Percentiles rank a stretch among this genome's conserved stretches.
phyloP scores from a whole-genome alignment of 2,797 vertebrate species.

The Sebastes ruberrimus region DNA sequence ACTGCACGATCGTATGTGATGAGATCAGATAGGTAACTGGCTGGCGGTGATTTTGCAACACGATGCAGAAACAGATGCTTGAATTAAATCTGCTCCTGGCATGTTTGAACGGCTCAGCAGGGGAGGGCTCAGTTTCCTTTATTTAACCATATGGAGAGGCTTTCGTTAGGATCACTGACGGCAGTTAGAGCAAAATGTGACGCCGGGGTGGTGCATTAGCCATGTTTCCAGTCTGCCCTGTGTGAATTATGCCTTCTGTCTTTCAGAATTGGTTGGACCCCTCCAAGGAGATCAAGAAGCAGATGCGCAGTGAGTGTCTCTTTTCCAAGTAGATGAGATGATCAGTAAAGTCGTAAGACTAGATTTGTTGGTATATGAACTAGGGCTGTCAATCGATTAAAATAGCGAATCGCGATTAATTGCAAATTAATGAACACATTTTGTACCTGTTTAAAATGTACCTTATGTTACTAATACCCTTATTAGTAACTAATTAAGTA shows the following conservation, averaged over 20 bases:
- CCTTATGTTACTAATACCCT: too few relatives aligned
- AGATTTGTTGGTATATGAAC: constrained; percentile 4
- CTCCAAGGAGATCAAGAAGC: constrained; percentile 99
- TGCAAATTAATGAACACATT: too few relatives aligned
- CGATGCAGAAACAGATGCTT: constrained; percentile 56
- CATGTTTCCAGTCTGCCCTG: constrained; percentile 37
- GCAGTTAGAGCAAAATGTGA: constrained; percentile 67
- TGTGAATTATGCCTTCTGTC: constrained; percentile 72
- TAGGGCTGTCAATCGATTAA: neutral
- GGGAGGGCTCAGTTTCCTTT: constrained; percentile 41
- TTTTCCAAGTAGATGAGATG: neutral
- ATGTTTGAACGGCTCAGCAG: constrained; percentile 43
- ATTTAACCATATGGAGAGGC: constrained; percentile 71
- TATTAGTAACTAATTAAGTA: too few relatives aligned
- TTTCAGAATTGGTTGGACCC: constrained; percentile 98
- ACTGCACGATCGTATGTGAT: constrained; percentile 19
- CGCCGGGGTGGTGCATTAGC: constrained; percentile 33
- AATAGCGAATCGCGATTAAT: too few relatives aligned
- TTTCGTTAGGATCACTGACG: constrained; percentile 60
- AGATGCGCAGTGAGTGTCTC: constrained; percentile 94
- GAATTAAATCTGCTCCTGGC: constrained; percentile 48
- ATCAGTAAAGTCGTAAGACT: neutral
- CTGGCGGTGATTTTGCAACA: constrained; percentile 29
- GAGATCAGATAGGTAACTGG: constrained; percentile 40
- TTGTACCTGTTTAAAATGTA: too few relatives aligned